phyloP scores from a whole-genome alignment of 2,888 invertebrate species.

The Epinotia nisella region DNA sequence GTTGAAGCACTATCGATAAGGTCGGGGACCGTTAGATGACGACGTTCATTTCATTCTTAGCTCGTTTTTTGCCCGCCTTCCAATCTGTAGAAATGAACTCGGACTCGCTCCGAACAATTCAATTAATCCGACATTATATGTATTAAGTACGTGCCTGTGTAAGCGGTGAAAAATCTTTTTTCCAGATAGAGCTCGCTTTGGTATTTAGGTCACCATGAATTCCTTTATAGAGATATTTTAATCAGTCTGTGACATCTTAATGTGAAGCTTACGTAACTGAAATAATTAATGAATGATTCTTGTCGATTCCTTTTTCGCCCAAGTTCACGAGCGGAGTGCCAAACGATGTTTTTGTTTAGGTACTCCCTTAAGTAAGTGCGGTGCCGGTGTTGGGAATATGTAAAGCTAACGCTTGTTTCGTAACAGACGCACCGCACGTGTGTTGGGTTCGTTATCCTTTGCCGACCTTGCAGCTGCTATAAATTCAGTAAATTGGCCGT shows the following conservation, averaged over 20 bases:
- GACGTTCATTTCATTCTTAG: conserved; percentile 51
- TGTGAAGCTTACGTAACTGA: no score
- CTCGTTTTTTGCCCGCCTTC: conserved; percentile 53
- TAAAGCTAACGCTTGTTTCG: conserved; percentile 65
- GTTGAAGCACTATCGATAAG: conserved; percentile 29
- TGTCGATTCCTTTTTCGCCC: neutral
- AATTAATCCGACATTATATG: conserved; percentile 67
- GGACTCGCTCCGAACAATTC: conserved; percentile 61
- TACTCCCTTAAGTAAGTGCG: conserved; percentile 33
- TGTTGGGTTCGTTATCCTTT: conserved; percentile 77
- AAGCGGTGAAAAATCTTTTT: conserved; percentile 14
- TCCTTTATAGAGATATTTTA: conserved; percentile 9
- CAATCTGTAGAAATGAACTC: conserved; percentile 56
- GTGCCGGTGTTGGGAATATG: conserved; percentile 46
- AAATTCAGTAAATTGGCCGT: conserved; percentile 79
- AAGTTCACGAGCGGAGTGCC: conserved; percentile 24
- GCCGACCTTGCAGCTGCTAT: conserved; percentile 80
- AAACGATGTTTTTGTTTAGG: conserved; percentile 13
- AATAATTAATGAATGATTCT: neutral
- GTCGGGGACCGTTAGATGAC: conserved; percentile 52
- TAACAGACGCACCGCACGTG: conserved; percentile 56
- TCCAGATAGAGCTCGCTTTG: neutral
- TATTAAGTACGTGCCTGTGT: conserved; percentile 55
- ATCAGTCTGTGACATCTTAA: neutral
- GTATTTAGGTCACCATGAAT: neutral